phyloP scores from a whole-genome alignment of 2,797 vertebrate species.

The Sebastes cheni region DNA sequence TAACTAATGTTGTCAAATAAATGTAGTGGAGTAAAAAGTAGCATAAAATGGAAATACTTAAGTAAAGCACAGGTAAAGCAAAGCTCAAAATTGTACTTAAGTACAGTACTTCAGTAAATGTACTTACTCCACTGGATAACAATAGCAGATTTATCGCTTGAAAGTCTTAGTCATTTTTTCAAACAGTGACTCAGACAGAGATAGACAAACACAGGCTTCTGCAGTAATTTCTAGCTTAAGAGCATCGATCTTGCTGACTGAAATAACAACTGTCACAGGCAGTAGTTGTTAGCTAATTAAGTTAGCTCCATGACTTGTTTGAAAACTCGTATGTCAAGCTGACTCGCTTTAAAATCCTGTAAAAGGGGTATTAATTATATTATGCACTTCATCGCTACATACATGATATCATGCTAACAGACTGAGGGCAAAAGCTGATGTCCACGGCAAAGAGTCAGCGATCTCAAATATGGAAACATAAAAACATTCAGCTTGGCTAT shows the following conservation, averaged over 20 bases:
- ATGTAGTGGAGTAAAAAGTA: neutral
- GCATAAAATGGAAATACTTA: neutral
- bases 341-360: neutral
- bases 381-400: neutral
- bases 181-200: neutral
- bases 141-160: neutral
- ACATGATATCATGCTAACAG: neutral
- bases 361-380: neutral
- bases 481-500: neutral
- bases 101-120: neutral
- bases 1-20: neutral
- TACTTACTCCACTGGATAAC: neutral
- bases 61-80: neutral
- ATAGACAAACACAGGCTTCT: neutral
- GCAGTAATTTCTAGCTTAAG: neutral
- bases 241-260: neutral
- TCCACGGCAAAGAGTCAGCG: neutral
- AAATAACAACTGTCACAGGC: neutral
- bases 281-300: neutral
- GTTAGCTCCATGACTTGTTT: neutral
- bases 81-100: neutral
- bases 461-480: neutral
- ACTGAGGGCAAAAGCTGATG: neutral
- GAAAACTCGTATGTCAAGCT: neutral
- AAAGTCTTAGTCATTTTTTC: too few relatives aligned